Conservation (phyloP, 2,113 vertebrate species). For the Suricata suricatta region DNA sequence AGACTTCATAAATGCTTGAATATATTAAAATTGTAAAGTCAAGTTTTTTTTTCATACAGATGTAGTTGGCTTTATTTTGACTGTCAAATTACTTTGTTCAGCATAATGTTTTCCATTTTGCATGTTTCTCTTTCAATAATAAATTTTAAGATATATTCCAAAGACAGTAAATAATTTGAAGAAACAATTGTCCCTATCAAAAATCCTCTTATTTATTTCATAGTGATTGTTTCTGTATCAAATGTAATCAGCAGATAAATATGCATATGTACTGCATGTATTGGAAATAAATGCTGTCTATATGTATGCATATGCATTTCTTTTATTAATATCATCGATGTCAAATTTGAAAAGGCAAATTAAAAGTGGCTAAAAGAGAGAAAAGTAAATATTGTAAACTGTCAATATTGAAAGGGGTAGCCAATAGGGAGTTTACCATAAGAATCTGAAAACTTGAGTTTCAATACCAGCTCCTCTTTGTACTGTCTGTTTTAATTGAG, state of each 20-base stretch:
- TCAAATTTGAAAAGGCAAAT: slow-evolving; percentile 14
- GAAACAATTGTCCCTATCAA: neutral
- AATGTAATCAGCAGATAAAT: neutral
- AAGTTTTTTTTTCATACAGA: neutral
- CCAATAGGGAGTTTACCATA: neutral
- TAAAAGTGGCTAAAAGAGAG: neutral
- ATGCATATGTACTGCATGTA: neutral
- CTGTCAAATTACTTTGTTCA: slow-evolving; percentile 31
- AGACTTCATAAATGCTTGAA: neutral
- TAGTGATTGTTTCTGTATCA: neutral
- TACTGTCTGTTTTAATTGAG: neutral
- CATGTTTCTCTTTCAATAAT: neutral
- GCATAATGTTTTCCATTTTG: neutral
- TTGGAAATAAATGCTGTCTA: neutral
- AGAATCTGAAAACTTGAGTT: neutral
- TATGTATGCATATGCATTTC: neutral
- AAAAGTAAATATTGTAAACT: slow-evolving; percentile 11
- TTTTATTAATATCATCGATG: neutral
- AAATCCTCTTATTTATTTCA: slow-evolving; percentile 5
- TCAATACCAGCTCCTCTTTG: slow-evolving; percentile 9
- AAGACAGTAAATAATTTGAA: neutral
- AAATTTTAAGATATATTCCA: neutral
- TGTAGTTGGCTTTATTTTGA: slow-evolving; percentile 2
- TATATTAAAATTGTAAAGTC: neutral
- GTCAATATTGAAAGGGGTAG: neutral